These are phyloP conservation scores for Trichoplusia ni DNA, from an alignment of 1,140 invertebrate genomes.

Conservation along the genomic window DNA sequence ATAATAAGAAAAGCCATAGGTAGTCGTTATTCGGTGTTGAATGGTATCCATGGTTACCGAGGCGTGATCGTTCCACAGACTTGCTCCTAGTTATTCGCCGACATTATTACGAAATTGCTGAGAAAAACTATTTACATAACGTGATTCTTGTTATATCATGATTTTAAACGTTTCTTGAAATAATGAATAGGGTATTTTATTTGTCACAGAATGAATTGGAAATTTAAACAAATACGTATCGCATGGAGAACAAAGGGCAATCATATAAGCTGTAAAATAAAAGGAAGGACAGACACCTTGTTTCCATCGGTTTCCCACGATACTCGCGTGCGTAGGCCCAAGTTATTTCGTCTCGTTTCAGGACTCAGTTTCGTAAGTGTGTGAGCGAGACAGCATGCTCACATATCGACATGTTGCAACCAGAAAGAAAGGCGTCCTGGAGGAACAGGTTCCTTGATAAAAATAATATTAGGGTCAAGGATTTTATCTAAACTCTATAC, in stretches of 20 bases:
- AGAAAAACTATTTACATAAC: constrained; percentile 45
- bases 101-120: constrained; percentile 53
- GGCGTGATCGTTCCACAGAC: constrained; percentile 56
- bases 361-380: constrained; percentile 4
- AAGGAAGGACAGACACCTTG: constrained; percentile 68
- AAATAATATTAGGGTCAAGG: constrained; percentile 42
- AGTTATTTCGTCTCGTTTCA: constrained; percentile 31
- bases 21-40: constrained; percentile 22
- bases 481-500: constrained; percentile 13
- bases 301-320: constrained; percentile 61
- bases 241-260: constrained; percentile 58
- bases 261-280: constrained; percentile 61
- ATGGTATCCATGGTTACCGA: constrained; percentile 47
- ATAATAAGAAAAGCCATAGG: constrained; percentile 4
- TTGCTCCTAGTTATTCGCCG: constrained; percentile 50
- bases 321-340: constrained; percentile 42
- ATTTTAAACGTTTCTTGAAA: constrained; percentile 7
- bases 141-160: constrained; percentile 31
- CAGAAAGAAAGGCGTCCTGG: constrained; percentile 36
- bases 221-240: constrained; percentile 34
- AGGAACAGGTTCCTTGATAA: constrained; percentile 43
- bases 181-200: not conserved
- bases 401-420: constrained; percentile 16
- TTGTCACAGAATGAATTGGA: not conserved
- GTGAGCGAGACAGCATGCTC: constrained; percentile 2